phyloP scores from a whole-genome alignment of 2,888 invertebrate species.

The Eurois occulta region DNA sequence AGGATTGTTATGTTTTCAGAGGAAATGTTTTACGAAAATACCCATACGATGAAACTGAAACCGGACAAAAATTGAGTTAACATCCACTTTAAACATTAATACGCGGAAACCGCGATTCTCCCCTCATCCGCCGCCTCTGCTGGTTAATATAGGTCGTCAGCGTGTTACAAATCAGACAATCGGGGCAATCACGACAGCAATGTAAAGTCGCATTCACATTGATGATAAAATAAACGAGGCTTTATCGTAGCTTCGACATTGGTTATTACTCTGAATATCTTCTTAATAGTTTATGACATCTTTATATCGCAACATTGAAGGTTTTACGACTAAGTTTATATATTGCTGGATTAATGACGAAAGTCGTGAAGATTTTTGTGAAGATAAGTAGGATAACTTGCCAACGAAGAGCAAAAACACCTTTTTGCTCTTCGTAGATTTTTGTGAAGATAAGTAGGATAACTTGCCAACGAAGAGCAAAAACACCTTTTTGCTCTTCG shows the following conservation, averaged over 20 bases:
- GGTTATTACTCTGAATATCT: slow-evolving; percentile 2
- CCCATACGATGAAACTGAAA: background rate
- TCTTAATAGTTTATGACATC: slow-evolving; percentile 36
- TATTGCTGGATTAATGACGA: slow-evolving; percentile 11
- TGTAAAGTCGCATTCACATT: slow-evolving; percentile 48
- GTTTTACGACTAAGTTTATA: slow-evolving; percentile 30
- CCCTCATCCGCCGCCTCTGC: slow-evolving; percentile 35
- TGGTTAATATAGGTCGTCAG: slow-evolving; percentile 62
- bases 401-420: too few relatives aligned
- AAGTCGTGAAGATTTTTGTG: slow-evolving; percentile 1
- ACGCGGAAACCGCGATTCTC: slow-evolving; percentile 18
- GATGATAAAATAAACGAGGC: background rate
- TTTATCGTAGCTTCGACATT: slow-evolving; percentile 27
- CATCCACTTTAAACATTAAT: slow-evolving; percentile 27
- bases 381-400: too few relatives aligned
- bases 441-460: too few relatives aligned
- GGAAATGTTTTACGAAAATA: background rate
- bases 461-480: too few relatives aligned
- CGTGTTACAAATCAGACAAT: slow-evolving; percentile 68
- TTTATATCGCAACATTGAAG: slow-evolving; percentile 33
- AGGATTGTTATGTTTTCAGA: background rate
- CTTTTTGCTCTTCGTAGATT: too few relatives aligned
- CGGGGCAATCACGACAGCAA: slow-evolving; percentile 59
- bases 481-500: too few relatives aligned
- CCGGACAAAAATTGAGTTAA: slow-evolving; percentile 33